Conservation (phyloP, 2,113 vertebrate species). For the Myrmecobius fasciatus region DNA sequence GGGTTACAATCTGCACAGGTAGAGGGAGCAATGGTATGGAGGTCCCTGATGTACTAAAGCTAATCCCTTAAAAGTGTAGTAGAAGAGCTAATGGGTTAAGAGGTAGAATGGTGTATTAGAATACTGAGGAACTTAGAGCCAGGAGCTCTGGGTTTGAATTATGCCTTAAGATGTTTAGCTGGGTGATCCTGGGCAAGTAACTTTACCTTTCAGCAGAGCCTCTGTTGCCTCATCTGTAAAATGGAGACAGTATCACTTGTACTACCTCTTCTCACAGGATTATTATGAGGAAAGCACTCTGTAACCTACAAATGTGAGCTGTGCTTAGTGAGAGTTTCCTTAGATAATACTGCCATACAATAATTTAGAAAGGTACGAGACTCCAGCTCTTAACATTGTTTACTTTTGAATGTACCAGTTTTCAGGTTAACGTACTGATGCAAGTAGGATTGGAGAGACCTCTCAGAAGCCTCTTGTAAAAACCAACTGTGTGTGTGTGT, state of each 20-base stretch:
- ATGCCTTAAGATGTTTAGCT: not conserved
- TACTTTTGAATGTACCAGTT: not conserved
- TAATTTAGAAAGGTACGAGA: not conserved
- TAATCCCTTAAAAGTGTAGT: not conserved
- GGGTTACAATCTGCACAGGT: not conserved
- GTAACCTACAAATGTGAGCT: not conserved
- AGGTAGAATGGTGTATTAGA: not conserved
- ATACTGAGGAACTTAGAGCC: not conserved
- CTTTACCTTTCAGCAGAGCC: not conserved
- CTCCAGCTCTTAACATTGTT: not conserved
- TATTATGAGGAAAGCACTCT: not conserved
- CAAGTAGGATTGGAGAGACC: not conserved
- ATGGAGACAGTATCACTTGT: not conserved
- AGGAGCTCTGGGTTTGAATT: not conserved
- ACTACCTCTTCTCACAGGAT: not conserved
- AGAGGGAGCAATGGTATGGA: not conserved
- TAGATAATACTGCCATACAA: not conserved
- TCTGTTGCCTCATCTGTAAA: not conserved
- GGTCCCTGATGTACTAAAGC: not conserved
- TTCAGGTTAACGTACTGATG: not conserved
- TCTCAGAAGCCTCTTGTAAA: not conserved
- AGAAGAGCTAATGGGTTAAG: not conserved
- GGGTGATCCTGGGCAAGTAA: not conserved
- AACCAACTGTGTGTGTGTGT: not conserved
- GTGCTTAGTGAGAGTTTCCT: slow-evolving; percentile 9